A percentile compares a stretch with the other conserved stretches of the same genome.
Evolutionary conservation across 1,140 invertebrate genomes (phyloP).

Genomic region (Ostrea edulis): DNA sequence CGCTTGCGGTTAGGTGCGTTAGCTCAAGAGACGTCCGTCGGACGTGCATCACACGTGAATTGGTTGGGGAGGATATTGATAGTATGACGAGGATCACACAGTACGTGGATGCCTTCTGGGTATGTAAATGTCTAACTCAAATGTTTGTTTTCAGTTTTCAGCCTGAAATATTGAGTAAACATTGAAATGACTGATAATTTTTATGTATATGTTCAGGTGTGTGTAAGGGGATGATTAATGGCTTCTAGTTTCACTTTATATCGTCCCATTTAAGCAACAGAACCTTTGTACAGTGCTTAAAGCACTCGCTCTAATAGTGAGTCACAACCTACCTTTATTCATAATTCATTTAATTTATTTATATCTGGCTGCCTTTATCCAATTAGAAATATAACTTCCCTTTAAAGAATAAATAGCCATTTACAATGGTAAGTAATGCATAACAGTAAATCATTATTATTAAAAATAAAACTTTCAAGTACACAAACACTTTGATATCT

Average conservation of each 20-base stretch:
- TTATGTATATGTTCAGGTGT: background rate
- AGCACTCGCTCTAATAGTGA: too few relatives aligned
- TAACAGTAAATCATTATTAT: too few relatives aligned
- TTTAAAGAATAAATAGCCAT: too few relatives aligned
- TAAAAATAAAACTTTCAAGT: too few relatives aligned
- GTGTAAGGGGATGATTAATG: background rate
- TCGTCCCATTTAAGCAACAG: background rate
- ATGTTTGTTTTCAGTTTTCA: background rate
- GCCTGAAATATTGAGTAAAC: background rate
- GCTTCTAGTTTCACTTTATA: background rate
- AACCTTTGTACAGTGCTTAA: too few relatives aligned
- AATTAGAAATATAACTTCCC: too few relatives aligned
- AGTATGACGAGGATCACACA: background rate
- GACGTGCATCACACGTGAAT: background rate
- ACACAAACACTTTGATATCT: too few relatives aligned
- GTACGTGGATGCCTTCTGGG: constrained; percentile 9
- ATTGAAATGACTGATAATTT: background rate
- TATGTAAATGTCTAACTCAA: background rate
- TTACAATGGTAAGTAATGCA: too few relatives aligned
- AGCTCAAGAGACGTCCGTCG: background rate
- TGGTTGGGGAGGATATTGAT: background rate
- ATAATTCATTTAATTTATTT: too few relatives aligned
- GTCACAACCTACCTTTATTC: too few relatives aligned
- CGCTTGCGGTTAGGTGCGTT: background rate
- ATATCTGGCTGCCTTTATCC: too few relatives aligned